Conservation (phyloP, 2,797 vertebrate species). For the Dipus sagitta region DNA sequence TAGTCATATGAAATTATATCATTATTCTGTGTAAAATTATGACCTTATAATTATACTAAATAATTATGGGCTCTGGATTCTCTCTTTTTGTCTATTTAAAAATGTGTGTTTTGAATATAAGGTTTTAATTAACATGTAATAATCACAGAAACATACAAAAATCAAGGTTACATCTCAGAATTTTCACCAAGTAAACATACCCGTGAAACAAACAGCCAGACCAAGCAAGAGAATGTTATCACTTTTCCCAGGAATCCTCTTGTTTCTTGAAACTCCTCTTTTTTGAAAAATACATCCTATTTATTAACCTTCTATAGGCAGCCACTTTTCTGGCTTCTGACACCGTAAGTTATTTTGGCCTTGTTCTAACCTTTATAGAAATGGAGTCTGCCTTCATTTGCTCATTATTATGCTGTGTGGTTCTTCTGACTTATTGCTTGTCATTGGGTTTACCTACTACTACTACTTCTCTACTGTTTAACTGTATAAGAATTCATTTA, state of each 20-base stretch:
- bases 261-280: not conserved
- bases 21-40: constrained; percentile 23
- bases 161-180: not conserved
- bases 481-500: not conserved
- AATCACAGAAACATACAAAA: not conserved
- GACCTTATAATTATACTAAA: constrained; percentile 33
- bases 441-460: constrained; percentile 21
- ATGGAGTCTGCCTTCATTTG: constrained; percentile 36
- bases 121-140: constrained; percentile 8
- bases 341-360: not conserved
- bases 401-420: not conserved
- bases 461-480: not conserved
- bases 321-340: constrained; percentile 42
- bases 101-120: not conserved
- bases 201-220: not conserved
- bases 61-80: constrained; percentile 43
- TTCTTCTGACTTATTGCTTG: constrained; percentile 15
- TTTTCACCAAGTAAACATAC: constrained; percentile 48
- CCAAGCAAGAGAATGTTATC: not conserved
- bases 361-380: constrained; percentile 43
- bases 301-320: not conserved
- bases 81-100: constrained; percentile 21
- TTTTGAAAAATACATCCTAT: not conserved
- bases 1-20: not conserved
- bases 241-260: not conserved